phyloP scores from a whole-genome alignment of 2,113 vertebrate genomes.

The Pelecanoides urinatrix region DNA sequence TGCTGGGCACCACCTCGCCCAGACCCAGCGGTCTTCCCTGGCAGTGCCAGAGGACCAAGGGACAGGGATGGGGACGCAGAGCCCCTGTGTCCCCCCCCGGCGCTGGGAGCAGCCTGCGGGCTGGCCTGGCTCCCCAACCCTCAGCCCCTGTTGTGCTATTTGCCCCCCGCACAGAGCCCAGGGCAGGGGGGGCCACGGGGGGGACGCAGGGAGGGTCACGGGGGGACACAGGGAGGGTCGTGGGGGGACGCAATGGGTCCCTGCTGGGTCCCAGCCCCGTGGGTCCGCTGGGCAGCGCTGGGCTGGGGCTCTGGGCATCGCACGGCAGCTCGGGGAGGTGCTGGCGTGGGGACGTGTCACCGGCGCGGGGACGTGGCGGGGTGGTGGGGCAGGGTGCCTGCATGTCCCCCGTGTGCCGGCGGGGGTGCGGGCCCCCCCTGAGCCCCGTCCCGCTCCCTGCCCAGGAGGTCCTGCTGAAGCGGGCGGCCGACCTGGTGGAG shows the following conservation, averaged over 20 bases:
- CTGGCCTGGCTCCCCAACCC: background rate
- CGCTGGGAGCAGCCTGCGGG: fast-evolving
- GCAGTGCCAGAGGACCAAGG: background rate
- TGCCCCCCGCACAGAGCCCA: background rate
- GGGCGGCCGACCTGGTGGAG: conserved; percentile 90
- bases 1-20: background rate
- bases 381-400: background rate
- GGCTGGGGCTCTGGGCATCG: background rate
- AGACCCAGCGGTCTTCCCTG: background rate
- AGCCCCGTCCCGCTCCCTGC: background rate
- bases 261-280: background rate
- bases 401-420: background rate
- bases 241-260: no score
- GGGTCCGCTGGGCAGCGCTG: background rate
- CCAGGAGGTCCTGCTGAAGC: conserved; percentile 92
- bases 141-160: background rate
- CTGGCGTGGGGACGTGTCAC: background rate
- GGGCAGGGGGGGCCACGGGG: background rate
- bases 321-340: background rate
- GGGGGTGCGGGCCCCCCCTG: background rate
- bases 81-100: background rate
- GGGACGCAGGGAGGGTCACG: background rate
- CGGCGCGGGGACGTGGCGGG: fast-evolving
- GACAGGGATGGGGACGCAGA: background rate
- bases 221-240: background rate